phyloP scores from a whole-genome alignment of 2,113 vertebrate species.

The Ammodramus savannarum region DNA sequence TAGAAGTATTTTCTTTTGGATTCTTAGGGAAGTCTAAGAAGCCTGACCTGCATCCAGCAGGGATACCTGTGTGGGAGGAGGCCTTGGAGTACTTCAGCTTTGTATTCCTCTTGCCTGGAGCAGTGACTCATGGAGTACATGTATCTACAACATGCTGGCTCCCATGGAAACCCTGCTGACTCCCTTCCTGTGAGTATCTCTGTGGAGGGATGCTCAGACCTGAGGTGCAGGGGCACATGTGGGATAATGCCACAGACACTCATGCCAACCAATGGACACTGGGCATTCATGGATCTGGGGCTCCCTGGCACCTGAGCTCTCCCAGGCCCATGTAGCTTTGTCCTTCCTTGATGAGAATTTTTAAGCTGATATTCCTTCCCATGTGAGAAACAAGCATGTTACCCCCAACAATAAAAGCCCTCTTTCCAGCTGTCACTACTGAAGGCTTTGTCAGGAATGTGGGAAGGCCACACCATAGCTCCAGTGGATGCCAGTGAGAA shows the following conservation, averaged over 20 bases:
- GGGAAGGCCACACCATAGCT: rapidly evolving
- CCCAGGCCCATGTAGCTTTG: neutral
- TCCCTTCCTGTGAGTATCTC: neutral
- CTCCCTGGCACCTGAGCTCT: neutral
- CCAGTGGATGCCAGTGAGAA: neutral
- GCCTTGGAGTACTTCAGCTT: neutral
- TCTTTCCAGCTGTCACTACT: neutral
- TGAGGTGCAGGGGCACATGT: neutral
- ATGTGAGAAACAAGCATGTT: neutral
- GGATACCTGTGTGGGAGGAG: neutral
- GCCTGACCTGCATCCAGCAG: neutral
- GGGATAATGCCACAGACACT: neutral
- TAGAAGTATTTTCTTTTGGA: neutral
- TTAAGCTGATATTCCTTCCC: neutral
- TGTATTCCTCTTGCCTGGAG: neutral
- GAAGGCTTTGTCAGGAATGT: rapidly evolving
- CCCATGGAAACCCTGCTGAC: neutral
- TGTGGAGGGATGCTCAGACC: neutral
- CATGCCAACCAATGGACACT: neutral
- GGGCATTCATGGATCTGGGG: neutral
- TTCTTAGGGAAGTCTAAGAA: neutral
- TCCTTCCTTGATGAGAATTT: neutral
- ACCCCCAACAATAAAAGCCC: neutral
- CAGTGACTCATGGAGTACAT: neutral
- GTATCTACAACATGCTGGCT: neutral